Base-by-base conservation (phyloP, 2,797 vertebrate species). In the Gallinago solitaria region DNA sequence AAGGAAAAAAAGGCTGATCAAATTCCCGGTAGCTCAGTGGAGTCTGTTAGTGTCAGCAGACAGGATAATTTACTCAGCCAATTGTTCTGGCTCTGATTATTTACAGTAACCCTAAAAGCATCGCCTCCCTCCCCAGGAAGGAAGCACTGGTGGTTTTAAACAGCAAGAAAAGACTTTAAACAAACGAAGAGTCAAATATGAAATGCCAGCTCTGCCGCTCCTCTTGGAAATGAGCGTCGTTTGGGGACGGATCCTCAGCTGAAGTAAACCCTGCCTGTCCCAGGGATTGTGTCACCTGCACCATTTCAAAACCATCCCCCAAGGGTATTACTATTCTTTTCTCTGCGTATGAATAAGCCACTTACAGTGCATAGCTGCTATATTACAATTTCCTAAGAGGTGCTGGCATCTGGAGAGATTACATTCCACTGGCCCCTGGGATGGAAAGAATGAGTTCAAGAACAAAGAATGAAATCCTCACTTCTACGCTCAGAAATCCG, bases 391-490 rank as follows among this genome's bases (percentile, higher is more conserved):
- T 95, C 93, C 93, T 96, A 96, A 97, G 96, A 97, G 96, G 95
- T 96, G 95, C 93, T 97, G 96, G 96, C 97, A 96, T 96, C 97
- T 97, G 96, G 94, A 96, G 96, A 95, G 96, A 97, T 97, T 96
- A 93, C 97, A 96, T 97, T 97, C 97, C 96, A 90, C 88, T 89
- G 94, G 96, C 91, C 95, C 93, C 96, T 87, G 97, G 90, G 94
- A 97, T 91, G 97, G 96, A 97, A 97, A 97, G 95, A 97, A 95
- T 96, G 96, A 97, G 93, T 96, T 87, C 87, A 96, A 93, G 94
- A 97, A 97, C 96, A 97, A 97, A 97, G 96, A 95, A 95, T 35
- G 83, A 95, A 96, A 96, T 90, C 91, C 89, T 96, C 80, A 80
- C 87, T 96, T 96, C 91, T 92, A 74, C 73, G 37, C 93, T 95